These are phyloP conservation scores for Actinia equina DNA, from an alignment of 64 coral and sea anemone species.

Conservation along the genomic window DNA sequence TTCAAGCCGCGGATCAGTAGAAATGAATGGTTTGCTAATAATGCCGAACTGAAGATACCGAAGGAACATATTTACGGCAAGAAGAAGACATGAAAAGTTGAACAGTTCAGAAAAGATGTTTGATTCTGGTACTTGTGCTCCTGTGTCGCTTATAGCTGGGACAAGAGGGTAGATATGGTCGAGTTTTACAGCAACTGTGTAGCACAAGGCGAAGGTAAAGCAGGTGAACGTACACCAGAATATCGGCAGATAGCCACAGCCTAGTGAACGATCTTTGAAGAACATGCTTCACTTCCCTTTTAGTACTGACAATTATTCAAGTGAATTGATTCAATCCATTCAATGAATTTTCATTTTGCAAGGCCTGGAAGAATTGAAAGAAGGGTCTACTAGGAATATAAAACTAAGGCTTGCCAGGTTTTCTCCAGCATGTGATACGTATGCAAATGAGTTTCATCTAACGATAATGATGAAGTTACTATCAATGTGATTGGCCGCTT, in stretches of 20 bases:
- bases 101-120: constrained; percentile 91
- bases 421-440: neutral
- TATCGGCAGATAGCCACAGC: constrained; percentile 77
- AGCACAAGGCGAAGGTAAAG: constrained; percentile 74
- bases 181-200: constrained; percentile 64
- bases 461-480: constrained; percentile 1
- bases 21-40: constrained; percentile 55
- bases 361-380: neutral
- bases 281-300: neutral
- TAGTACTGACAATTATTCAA: neutral
- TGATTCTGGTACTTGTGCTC: constrained; percentile 77
- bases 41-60: constrained; percentile 81
- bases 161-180: constrained; percentile 84
- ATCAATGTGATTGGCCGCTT: neutral
- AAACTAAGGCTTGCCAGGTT: neutral
- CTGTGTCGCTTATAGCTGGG: constrained; percentile 88
- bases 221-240: constrained; percentile 81
- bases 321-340: neutral
- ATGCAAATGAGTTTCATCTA: neutral
- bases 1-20: constrained; percentile 47
- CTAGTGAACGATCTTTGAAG: constrained; percentile 60
- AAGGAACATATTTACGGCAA: constrained; percentile 64
- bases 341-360: neutral
- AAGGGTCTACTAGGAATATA: neutral
- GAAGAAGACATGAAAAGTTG: constrained; percentile 72